phyloP scores from a whole-genome alignment of 2,888 invertebrate species.

The Hedychridium roseum region DNA sequence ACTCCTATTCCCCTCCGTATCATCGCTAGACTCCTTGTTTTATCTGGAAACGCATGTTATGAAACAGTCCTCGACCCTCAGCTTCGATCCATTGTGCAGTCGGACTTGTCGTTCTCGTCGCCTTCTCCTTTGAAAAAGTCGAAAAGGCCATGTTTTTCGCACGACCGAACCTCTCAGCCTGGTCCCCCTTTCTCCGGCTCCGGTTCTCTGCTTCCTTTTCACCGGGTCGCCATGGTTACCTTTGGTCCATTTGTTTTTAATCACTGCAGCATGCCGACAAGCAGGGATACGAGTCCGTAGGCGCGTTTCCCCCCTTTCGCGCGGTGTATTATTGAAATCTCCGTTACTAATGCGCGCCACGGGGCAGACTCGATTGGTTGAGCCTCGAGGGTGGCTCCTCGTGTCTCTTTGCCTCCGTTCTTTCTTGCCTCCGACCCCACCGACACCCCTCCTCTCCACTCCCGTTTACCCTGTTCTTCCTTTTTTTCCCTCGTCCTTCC shows the following conservation, averaged over 20 bases:
- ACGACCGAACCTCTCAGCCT: no score
- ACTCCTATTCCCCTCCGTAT: no score
- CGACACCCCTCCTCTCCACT: constrained; percentile 8
- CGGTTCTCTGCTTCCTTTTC: constrained; percentile 15
- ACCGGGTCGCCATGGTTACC: constrained; percentile 42
- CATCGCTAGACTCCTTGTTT: no score
- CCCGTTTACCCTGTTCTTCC: constrained; percentile 9
- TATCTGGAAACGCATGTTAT: no score
- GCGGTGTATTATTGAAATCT: constrained; percentile 45
- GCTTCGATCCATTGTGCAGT: no score
- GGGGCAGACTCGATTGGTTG: constrained; percentile 45
- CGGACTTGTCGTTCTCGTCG: no score
- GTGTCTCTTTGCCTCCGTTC: constrained; percentile 10
- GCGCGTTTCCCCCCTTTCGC: constrained; percentile 26
- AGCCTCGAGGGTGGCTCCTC: constrained; percentile 31
- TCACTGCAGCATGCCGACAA: constrained; percentile 38
- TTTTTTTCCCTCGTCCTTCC: neutral
- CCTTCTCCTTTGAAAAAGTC: no score
- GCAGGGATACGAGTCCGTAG: constrained; percentile 21
- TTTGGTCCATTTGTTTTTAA: constrained; percentile 48
- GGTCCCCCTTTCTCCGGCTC: constrained; percentile 4
- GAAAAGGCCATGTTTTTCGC: no score
- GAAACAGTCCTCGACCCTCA: no score
- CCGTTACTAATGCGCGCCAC: constrained; percentile 38
- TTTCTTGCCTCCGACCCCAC: no score